A percentile compares a stretch with the other conserved stretches of the same genome.
These are phyloP conservation scores for Hirundo rustica DNA, from an alignment of 2,797 vertebrate species.

Conservation along the genomic window DNA sequence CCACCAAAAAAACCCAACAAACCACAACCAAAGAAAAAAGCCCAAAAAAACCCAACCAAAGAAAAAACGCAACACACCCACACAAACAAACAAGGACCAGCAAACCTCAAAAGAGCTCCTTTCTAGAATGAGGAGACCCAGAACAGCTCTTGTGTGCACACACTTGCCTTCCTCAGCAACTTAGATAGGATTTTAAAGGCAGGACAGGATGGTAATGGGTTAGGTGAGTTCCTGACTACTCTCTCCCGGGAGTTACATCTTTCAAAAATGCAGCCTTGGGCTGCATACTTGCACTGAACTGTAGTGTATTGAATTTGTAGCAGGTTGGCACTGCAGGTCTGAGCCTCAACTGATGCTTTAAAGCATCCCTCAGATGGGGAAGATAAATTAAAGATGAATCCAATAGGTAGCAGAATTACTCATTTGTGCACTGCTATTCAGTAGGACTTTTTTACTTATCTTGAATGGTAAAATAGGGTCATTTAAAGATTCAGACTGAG, in stretches of 20 bases:
- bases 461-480: not conserved
- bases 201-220: not conserved
- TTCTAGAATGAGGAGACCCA: not conserved
- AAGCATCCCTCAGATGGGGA: not conserved
- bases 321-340: not conserved
- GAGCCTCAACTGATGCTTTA: not conserved
- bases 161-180: not conserved
- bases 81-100: not conserved
- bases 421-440: not conserved
- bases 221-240: not conserved
- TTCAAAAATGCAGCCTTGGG: not conserved
- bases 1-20: not conserved
- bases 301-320: not conserved
- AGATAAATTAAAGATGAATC: not conserved
- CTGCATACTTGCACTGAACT: not conserved
- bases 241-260: not conserved
- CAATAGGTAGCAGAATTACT: not conserved
- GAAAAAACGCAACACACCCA: not conserved
- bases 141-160: not conserved
- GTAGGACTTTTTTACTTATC: not conserved
- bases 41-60: not conserved
- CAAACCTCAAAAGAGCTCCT: not conserved
- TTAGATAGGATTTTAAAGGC: not conserved
- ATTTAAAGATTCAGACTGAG: not conserved
- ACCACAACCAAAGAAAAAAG: not conserved